Evolutionary conservation across 1,140 invertebrate genomes (phyloP), one percentile per base, ranked within the genome.

Genomic region (Ceratosolen fusciceps): DNA sequence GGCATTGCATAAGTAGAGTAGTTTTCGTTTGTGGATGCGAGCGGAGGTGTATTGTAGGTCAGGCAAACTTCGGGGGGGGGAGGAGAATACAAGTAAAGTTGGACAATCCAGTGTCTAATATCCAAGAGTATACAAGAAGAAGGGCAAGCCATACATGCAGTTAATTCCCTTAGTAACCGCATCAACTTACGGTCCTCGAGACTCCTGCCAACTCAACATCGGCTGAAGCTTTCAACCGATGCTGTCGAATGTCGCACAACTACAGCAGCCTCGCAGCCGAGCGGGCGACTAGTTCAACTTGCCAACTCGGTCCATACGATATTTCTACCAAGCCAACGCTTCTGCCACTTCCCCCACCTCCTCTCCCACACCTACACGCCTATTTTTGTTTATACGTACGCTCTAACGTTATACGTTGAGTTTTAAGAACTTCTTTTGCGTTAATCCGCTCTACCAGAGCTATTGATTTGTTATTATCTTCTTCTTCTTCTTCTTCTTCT

Each of bases 101-200:
- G 26, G 14, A 62, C 54, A 26, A n/a, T 26, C 2, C 43, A 47
- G 14, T 60, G 26, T 29, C 19, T 60, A 60, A 31, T 14, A 60
- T 60, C 26, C 24, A 60, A 60, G 56, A 8, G 39, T 43, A 43
- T 58, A 62, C 10, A 16, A 26, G 34, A 62, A 29, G 34, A 34
- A 34, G 10, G 58, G 14, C 24, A 62, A 34, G 1, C 58, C 24
- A 62, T 10, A 34, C 29, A 62, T 62, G 10, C 31, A 16, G 16
- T 62, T 62, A 62, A 62, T n/a, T 62, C 34, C 31, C 58, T 62
- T 62, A 19, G 58, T 62, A 62, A 62, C 31, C 31, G 16, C 58
- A 62, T 62, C 31, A 62, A 62, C 12, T 62, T 34, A 19, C 19
- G 5, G 31, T 29, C 16, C n/a, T 9, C 29, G 3, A 58, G 2